Evolutionary conservation across 30 jellyfish, hydroid and myxozoan genomes (phyloP).

Genomic region (Aurelia sp.): DNA sequence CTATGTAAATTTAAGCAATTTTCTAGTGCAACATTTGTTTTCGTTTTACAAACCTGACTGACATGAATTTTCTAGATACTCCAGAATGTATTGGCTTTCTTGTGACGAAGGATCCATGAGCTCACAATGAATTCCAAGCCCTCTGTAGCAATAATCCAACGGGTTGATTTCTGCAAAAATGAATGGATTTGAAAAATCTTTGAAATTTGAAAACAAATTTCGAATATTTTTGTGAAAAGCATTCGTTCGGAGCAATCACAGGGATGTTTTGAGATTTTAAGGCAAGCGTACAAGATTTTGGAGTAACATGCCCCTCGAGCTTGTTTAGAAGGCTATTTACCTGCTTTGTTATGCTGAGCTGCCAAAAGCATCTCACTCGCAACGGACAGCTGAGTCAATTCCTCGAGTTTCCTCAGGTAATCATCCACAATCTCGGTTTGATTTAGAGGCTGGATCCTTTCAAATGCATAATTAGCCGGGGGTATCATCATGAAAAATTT

Average conservation of each 20-base stretch:
- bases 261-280: too few relatives aligned
- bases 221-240: too few relatives aligned
- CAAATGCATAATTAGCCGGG: slow-evolving; percentile 48
- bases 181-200: not conserved
- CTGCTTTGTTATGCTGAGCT: slow-evolving; percentile 65
- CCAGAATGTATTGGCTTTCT: slow-evolving; percentile 8
- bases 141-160: slow-evolving; percentile 26
- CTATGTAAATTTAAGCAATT: too few relatives aligned
- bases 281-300: too few relatives aligned
- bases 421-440: not conserved
- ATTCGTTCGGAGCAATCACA: too few relatives aligned
- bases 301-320: too few relatives aligned
- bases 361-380: slow-evolving; percentile 46
- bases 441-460: slow-evolving; percentile 47
- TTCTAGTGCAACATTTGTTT: too few relatives aligned
- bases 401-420: not conserved
- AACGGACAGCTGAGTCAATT: slow-evolving; percentile 23
- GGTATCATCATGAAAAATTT: slow-evolving; percentile 64
- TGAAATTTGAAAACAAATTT: too few relatives aligned
- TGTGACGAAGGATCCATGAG: slow-evolving; percentile 15
- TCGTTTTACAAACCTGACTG: too few relatives aligned
- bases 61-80: not conserved
- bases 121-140: slow-evolving; percentile 15
- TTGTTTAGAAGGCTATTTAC: not conserved
- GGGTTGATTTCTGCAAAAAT: slow-evolving; percentile 36